phyloP scores from a whole-genome alignment of 2,113 vertebrate species.

The Nycticorax nycticorax region DNA sequence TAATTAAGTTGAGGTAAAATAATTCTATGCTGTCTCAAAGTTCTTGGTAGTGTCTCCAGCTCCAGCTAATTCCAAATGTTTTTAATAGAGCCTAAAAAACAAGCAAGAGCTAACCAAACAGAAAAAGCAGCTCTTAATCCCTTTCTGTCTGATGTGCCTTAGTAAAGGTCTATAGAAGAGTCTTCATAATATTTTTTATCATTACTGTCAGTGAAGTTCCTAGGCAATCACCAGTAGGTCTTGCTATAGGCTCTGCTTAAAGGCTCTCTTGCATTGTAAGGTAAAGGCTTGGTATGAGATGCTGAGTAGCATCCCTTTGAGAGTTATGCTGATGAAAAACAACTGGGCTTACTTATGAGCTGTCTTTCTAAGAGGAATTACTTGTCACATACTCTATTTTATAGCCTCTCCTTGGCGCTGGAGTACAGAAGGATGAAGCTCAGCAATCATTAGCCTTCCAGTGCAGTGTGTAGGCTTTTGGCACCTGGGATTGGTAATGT shows the following conservation, averaged over 20 bases:
- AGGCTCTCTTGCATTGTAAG: background rate
- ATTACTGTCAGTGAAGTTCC: background rate
- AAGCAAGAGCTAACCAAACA: background rate
- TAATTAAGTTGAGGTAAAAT: background rate
- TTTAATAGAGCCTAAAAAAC: background rate
- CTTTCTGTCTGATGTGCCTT: background rate
- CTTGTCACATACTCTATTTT: rapidly evolving
- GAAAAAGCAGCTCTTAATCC: background rate
- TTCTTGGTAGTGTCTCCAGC: background rate
- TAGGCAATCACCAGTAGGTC: rapidly evolving
- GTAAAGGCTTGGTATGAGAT: background rate
- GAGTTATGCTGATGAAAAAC: background rate
- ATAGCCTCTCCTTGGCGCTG: background rate
- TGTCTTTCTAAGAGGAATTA: background rate
- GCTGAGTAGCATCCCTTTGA: background rate
- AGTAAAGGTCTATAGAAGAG: background rate
- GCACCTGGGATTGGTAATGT: background rate
- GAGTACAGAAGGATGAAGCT: background rate
- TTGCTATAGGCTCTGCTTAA: background rate
- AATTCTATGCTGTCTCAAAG: background rate
- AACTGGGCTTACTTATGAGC: background rate
- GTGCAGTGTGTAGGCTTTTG: background rate
- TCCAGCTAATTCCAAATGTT: background rate
- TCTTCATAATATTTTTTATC: background rate
- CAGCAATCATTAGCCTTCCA: background rate